These are phyloP conservation scores for Volucella zonaria DNA, from an alignment of 2,888 invertebrate genomes.

Conservation along the genomic window DNA sequence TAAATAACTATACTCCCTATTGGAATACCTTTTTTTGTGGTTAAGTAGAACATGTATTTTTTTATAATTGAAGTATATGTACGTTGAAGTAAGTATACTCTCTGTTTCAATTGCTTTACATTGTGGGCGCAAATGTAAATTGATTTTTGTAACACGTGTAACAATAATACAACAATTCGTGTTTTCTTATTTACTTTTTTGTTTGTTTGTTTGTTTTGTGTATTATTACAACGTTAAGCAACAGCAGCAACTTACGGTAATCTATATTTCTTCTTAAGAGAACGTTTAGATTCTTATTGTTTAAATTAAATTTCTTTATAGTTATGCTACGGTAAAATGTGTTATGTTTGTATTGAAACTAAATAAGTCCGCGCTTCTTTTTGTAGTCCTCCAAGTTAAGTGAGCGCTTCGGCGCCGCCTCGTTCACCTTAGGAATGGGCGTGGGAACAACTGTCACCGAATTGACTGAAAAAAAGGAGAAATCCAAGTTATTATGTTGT, in stretches of 20 bases:
- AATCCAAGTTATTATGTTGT: neutral
- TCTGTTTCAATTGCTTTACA: conserved; percentile 36
- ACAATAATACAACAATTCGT: conserved; percentile 27
- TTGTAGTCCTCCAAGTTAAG: conserved; percentile 96
- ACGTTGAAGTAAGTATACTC: conserved; percentile 16
- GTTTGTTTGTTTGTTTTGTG: neutral
- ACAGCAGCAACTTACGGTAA: conserved; percentile 32
- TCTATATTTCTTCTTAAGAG: conserved; percentile 39
- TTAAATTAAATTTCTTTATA: conserved; percentile 50
- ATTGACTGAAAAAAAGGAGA: conserved; percentile 84
- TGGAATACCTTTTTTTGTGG: conserved; percentile 38
- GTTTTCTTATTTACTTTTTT: conserved; percentile 5
- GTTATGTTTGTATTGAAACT: conserved; percentile 75
- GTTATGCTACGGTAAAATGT: conserved; percentile 50
- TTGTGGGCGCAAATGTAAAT: conserved; percentile 45
- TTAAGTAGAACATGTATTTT: conserved; percentile 17
- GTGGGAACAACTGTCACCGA: conserved; percentile 89
- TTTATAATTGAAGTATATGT: conserved; percentile 6
- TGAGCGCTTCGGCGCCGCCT: conserved; percentile 92
- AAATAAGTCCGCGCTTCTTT: conserved; percentile 95
- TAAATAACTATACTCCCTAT: conserved; percentile 32
- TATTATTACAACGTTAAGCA: conserved; percentile 34
- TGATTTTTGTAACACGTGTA: conserved; percentile 31
- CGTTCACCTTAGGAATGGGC: conserved; percentile 88
- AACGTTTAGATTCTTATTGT: conserved; percentile 55